Base-by-base conservation (phyloP, 2,888 invertebrate genomes). In the Actias luna region DNA sequence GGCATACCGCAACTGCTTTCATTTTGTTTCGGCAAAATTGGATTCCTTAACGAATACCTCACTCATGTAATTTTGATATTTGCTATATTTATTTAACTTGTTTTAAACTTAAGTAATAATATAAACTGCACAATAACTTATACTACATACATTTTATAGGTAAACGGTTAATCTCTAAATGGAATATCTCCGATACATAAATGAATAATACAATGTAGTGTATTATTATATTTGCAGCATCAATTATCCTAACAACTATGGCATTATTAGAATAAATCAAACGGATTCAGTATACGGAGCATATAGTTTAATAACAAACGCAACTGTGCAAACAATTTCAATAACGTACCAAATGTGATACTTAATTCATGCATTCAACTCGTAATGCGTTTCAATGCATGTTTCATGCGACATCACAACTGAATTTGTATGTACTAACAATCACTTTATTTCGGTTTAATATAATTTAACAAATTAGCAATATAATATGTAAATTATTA, bases 1-100 rank as follows among this genome's bases (percentile, higher is more conserved):
- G 39, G 55, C 25, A 55, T 57, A 59, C 59, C 64, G 39, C 58
- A 59, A 58, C 61, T 58, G 58, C 50, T 52, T 67, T 60, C 65
- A 72, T 69, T 69, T 67, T 61, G 67, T 71, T 70, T 68, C 67
- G 64, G 63, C 66, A 65, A 68, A 72, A 75, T 71, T 68, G 70
- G 65, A 68, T 66, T 67, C 59, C 61, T 66, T 61, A 29, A 31
- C 33, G 27, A 27, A 59, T 58, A 70, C 61, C 60, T 55, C 58
- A 63, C 36, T 46, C 61, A 50, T 58, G 39, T 65, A 61, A 59
- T 69, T 60, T 71, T 71, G 65, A 67, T 70, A 67, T 66, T 67
- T 69, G 61, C 22, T 52, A 12, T 50, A 39, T 18, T 8, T 1
- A 46, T 12, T 42, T 7, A 25, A 59, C 18, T 18, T 42, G 16